Evolutionary conservation across 1,140 invertebrate genomes (phyloP), one percentile per base, ranked within the genome.

Genomic region (Drosophila sp.): DNA sequence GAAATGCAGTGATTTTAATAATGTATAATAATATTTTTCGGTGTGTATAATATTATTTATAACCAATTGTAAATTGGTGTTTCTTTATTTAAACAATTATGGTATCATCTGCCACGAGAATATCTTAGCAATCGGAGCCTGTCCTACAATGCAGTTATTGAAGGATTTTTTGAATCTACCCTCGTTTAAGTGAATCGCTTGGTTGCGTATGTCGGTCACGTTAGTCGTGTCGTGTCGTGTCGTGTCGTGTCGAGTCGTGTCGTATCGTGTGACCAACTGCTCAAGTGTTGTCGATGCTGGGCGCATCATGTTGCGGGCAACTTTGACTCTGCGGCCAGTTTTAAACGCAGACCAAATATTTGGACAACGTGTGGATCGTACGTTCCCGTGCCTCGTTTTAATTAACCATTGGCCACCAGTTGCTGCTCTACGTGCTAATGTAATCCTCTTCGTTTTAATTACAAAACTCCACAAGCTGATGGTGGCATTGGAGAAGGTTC

Each of bases 371-470:
- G 50, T 56, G 29, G 34, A 54, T 57, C 7, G n/a, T 38, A 38
- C 41, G 34, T 41, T 21, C 18, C 41, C 32, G 38, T 41, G 50
- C 32, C 59, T 70, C 64, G 73, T 57, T 72, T 89, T 89, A 89
- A 89, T 89, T 83, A 89, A 80, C 79, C 79, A 63, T 63, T 76
- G 83, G 63, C 79, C 79, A 89, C 83, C 65, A 89, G 83, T 89
- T 89, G 83, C 83, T 63, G 38, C 9, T 38, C 56, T 62, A 83
- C 76, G 83, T 89, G 83, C 83, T 89, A 77, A 89, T 82, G 83
- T 82, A 89, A 89, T 76, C 79, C 83, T 56, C 50, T 79, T 80
- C 76, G 66, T 72, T 89, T 89, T 89, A 89, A 89, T 89, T 89
- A 83, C 79, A 65, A 83, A 80, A 89, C 69, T 80, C 83, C 73